phyloP scores from a whole-genome alignment of 1,140 invertebrate genomes.

The Agrypnia vestita region DNA sequence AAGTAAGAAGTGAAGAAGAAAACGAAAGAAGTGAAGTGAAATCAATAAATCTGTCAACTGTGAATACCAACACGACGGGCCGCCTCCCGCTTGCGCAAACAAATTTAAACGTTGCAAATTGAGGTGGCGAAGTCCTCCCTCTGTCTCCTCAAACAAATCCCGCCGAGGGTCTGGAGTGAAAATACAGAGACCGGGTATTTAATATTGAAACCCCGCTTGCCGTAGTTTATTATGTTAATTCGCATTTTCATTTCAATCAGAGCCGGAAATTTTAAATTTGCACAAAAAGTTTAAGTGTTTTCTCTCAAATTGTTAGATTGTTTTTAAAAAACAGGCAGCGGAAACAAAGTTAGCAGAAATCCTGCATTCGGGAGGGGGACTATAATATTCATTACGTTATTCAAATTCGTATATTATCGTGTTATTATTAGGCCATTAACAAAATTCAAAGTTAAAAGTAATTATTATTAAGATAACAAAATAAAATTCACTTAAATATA shows the following conservation, averaged over 20 bases:
- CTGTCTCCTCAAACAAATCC: conserved; percentile 8
- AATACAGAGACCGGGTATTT: conserved; percentile 3
- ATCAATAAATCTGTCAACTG: conserved; percentile 57
- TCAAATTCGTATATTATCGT: conserved; percentile 12
- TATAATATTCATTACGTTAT: conserved; percentile 29
- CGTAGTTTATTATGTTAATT: conserved; percentile 44
- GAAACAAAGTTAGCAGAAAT: conserved; percentile 14
- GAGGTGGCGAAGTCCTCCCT: conserved; percentile 13
- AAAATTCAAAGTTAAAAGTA: too few relatives aligned
- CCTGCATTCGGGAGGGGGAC: neutral
- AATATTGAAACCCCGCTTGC: conserved; percentile 13
- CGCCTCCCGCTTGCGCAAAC: conserved; percentile 11
- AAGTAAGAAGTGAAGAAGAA: conserved; percentile 37
- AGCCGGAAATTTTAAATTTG: conserved; percentile 22
- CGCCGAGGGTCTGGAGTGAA: neutral
- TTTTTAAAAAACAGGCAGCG: conserved; percentile 10
- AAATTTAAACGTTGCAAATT: conserved; percentile 48
- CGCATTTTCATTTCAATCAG: conserved; percentile 23
- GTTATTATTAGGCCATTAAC: neutral
- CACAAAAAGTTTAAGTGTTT: conserved; percentile 42
- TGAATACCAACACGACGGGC: conserved; percentile 40
- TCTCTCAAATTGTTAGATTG: conserved; percentile 32
- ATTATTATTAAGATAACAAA: too few relatives aligned
- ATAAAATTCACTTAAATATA: too few relatives aligned
- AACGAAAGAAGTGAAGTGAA: conserved; percentile 47